phyloP scores from a whole-genome alignment of 2,888 invertebrate species.

The Colletes collaris region DNA sequence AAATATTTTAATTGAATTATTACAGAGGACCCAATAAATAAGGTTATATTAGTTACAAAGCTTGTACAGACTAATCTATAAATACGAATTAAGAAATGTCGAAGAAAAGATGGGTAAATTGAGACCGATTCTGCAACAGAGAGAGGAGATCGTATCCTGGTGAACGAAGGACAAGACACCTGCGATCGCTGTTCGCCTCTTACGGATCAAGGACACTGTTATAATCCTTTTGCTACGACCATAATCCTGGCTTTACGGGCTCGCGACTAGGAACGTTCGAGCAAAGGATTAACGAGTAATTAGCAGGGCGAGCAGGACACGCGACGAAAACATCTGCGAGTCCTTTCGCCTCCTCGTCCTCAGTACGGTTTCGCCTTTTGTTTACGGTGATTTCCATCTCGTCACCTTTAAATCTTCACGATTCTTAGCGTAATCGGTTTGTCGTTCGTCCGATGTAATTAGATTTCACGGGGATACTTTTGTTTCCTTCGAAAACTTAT shows the following conservation, averaged over 20 bases:
- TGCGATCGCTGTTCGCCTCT: slow-evolving; percentile 32
- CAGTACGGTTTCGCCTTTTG: slow-evolving; percentile 1
- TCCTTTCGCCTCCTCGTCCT: not conserved
- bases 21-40: too few relatives aligned
- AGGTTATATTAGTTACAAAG: too few relatives aligned
- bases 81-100: too few relatives aligned
- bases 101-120: not conserved
- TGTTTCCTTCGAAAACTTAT: not conserved
- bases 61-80: too few relatives aligned
- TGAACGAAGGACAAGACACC: slow-evolving; percentile 13
- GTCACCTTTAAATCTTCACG: slow-evolving; percentile 2
- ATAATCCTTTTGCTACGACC: slow-evolving; percentile 54
- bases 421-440: not conserved
- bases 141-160: not conserved
- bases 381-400: slow-evolving; percentile 8
- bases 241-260: slow-evolving; percentile 57
- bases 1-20: too few relatives aligned
- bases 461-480: not conserved
- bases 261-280: slow-evolving; percentile 39
- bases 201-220: slow-evolving; percentile 54
- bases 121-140: not conserved
- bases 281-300: slow-evolving; percentile 63
- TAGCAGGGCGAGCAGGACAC: slow-evolving; percentile 54
- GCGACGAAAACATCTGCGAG: slow-evolving; percentile 21
- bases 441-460: not conserved